Base-by-base conservation (phyloP, 2,797 vertebrate genomes). In the Myotis daubentonii region DNA sequence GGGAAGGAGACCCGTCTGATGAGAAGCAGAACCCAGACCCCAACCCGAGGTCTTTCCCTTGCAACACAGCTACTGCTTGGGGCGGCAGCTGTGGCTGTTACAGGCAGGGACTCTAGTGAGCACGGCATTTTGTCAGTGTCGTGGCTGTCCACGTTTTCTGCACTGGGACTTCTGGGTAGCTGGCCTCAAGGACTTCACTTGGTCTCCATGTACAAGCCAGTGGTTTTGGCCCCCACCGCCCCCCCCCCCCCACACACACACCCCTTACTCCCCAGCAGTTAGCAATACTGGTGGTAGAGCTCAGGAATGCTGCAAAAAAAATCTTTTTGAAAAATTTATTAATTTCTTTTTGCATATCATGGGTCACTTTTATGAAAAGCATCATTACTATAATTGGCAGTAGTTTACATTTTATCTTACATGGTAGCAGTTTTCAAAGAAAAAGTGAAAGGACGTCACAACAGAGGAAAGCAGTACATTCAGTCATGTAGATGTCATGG, bases 281-380 rank as follows among this genome's bases (percentile, higher is more conserved):
- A 60, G 15, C 20, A 25, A 1, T 28, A 15, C 44, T 87, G 44
- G 83, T 47, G 44, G 28, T 25, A 13, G 41, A 90, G n/a, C 22
- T 20, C 62, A 19, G 33, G 74, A 79, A 10, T 36, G 17, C 65
- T 65, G 1, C 28, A 25, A 11, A 38, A 68, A 68, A 41, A 41
- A 28, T 11, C 16, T 41, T 30, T 8, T 33, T 80, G 1, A 30
- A 62, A 9, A 51, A 33, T 33, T 47, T 82, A 23, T 53, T 33
- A 13, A 0, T 33, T 3, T 65, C 98, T n/a, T 16, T 98, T 98
- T 98, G 99, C 99, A 99, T 99, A 99, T 99, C 98, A 99, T 99
- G 99, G 99, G 99, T 99, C 99, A 99, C 99, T 99, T 99, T 99
- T 99, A 99, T 99, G 99, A 99, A 99, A 99, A 99, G 99, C 99